phyloP scores from a whole-genome alignment of 1,140 invertebrate species.

The Meloidogyne floridensis region DNA sequence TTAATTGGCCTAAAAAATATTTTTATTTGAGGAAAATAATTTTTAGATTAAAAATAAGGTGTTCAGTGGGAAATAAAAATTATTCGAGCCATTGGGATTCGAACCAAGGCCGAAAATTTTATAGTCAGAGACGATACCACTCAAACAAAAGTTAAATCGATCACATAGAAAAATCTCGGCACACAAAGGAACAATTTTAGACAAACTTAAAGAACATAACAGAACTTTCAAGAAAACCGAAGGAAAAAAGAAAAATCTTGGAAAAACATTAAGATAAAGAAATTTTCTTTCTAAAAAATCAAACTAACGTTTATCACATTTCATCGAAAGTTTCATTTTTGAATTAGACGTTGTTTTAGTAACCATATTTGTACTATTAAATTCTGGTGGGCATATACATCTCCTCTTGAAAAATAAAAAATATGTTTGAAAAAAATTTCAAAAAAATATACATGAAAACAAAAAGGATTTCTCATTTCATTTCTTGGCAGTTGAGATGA shows the following conservation, averaged over 20 bases:
- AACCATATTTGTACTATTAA: slow-evolving; percentile 48
- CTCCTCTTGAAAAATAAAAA: slow-evolving; percentile 26
- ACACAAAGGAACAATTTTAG: no score
- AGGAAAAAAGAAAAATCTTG: no score
- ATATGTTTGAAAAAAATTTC: slow-evolving; percentile 27
- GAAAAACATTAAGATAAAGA: neutral
- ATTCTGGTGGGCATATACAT: slow-evolving; percentile 60
- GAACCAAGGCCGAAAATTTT: no score
- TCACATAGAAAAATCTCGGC: no score
- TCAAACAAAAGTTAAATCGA: no score
- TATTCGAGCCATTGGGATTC: neutral
- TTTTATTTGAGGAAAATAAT: neutral
- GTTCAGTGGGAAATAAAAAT: neutral
- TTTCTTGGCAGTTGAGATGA: slow-evolving; percentile 49
- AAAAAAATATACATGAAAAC: slow-evolving; percentile 47
- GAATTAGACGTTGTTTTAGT: slow-evolving; percentile 41
- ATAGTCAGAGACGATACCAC: no score
- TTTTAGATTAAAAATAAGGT: neutral
- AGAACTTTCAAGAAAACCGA: no score
- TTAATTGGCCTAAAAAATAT: slow-evolving; percentile 56
- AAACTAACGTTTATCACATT: slow-evolving; percentile 61
- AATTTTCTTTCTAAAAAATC: neutral
- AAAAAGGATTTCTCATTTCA: slow-evolving; percentile 48
- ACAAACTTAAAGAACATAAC: no score
- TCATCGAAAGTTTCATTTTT: slow-evolving; percentile 55